Evolutionary conservation across 2,888 invertebrate species (phyloP), one percentile per base, ranked within the genome.

Genomic region (Cybosia mesomella): DNA sequence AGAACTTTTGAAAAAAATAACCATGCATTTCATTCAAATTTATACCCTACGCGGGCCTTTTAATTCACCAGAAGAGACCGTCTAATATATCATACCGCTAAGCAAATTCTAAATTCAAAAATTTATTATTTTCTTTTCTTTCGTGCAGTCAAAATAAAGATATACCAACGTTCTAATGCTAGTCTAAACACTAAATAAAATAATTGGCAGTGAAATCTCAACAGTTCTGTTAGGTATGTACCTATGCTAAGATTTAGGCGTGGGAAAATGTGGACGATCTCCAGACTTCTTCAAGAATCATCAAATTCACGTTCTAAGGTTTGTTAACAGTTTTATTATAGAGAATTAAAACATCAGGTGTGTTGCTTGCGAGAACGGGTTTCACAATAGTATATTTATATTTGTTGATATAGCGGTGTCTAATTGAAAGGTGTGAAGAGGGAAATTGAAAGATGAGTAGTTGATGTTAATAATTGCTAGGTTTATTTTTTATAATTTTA

Each of bases 1-100:
- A 83, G 81, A 84, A 82, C 36, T 63, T 57, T 71, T 53, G 8
- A 22, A n/a, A 62, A 58, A 13, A 39, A 15, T 39, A 28, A 28
- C 28, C 15, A 13, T 15, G 15, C 2, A 39, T 43, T 43, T 15
- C 0, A 15, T 39, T 39, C 3, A 15, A 39, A 15, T 18, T 43
- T 43, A n/a, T n/a, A n/a, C 49, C 9, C n/a, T 18, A 49, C 1
- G 49, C 18, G 49, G 7, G 49, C 49, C 9, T 9, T 9, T 49
- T 8, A n/a, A 9, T 18, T n/a, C n/a, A 0, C 49, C 49, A 49
- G 49, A 49, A 18, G 18, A n/a, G n/a, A n/a, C n/a, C n/a, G n/a
- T n/a, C n/a, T n/a, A n/a, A 2, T 49, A 43, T 18, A 39, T 1
- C 9, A n/a, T n/a, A 9, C n/a, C 49, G 9, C 18, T 43, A 18